These are phyloP conservation scores for Platyrinchus mystaceus DNA, from an alignment of 2,797 vertebrate genomes.

Conservation along the genomic window DNA sequence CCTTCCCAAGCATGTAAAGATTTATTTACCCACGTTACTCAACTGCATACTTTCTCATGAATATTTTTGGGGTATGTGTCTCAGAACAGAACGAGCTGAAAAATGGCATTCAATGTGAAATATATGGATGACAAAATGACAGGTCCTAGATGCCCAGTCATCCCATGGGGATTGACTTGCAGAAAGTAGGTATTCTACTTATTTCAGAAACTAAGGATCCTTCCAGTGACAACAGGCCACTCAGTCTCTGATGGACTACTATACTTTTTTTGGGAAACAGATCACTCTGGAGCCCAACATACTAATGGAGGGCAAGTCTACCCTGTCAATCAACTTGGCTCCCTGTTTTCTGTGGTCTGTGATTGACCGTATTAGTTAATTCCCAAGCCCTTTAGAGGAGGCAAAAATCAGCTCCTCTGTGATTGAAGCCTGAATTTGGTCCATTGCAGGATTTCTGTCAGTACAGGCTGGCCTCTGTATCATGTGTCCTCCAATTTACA, in stretches of 20 bases:
- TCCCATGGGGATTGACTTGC: not conserved
- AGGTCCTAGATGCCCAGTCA: not conserved
- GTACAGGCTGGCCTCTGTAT: not conserved
- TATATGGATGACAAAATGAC: not conserved
- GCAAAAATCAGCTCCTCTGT: not conserved
- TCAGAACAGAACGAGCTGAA: not conserved
- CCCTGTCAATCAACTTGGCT: not conserved
- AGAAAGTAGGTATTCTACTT: not conserved
- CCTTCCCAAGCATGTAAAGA: not conserved
- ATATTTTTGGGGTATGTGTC: not conserved
- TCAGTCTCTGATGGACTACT: not conserved
- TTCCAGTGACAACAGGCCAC: not conserved
- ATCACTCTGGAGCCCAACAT: not conserved
- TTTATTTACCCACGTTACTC: slow-evolving; percentile 6
- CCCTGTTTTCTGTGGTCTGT: not conserved
- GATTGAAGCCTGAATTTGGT: not conserved
- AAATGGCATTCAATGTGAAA: not conserved
- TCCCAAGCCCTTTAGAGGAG: not conserved
- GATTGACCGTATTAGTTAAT: not conserved
- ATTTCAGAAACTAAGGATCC: not conserved
- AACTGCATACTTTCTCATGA: slow-evolving; percentile 15
- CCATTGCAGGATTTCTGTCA: not conserved
- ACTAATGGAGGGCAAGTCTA: not conserved
- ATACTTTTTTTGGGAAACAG: not conserved
- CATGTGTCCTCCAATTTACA: not conserved